A percentile compares a stretch with the other conserved stretches of the same genome.
These are phyloP conservation scores for Crotalus horridus DNA, from an alignment of 2,113 vertebrate genomes.

Conservation along the genomic window DNA sequence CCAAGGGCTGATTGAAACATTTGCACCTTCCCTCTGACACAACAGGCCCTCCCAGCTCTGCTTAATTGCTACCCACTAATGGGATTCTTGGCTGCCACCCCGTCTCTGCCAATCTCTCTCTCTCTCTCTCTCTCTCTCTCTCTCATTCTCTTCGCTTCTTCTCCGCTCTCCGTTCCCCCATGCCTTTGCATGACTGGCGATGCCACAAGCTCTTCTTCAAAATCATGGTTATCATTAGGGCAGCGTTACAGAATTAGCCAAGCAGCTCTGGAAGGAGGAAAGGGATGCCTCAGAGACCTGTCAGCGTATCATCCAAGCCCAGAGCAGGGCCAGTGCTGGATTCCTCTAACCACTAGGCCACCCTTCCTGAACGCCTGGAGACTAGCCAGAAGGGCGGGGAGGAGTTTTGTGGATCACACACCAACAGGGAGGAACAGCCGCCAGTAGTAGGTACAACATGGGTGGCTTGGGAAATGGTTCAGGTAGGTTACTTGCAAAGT, in stretches of 20 bases:
- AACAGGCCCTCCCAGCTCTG: not conserved
- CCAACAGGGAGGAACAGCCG: not conserved
- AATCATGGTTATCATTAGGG: not conserved
- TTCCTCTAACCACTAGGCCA: slow-evolving; percentile 38
- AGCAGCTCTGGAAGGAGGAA: not conserved
- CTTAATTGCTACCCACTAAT: not conserved
- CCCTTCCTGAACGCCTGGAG: slow-evolving; percentile 47
- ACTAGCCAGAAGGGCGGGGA: not conserved
- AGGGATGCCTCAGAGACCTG: accelerated
- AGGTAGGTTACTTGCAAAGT: slow-evolving; percentile 25
- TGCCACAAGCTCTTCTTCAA: accelerated
- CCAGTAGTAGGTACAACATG: not conserved
- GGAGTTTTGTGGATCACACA: not conserved
- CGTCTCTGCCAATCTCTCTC: not conserved
- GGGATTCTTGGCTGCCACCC: not conserved
- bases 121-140: not conserved
- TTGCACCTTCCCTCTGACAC: not conserved
- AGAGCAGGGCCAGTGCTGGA: not conserved
- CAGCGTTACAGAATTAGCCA: not conserved
- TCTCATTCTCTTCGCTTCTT: not conserved
- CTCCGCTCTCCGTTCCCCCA: not conserved
- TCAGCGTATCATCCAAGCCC: not conserved
- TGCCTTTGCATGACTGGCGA: not conserved
- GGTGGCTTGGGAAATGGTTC: slow-evolving; percentile 46
- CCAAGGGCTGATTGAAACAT: not conserved